phyloP scores from a whole-genome alignment of 1,140 invertebrate genomes.

The Steinernema khuongi region DNA sequence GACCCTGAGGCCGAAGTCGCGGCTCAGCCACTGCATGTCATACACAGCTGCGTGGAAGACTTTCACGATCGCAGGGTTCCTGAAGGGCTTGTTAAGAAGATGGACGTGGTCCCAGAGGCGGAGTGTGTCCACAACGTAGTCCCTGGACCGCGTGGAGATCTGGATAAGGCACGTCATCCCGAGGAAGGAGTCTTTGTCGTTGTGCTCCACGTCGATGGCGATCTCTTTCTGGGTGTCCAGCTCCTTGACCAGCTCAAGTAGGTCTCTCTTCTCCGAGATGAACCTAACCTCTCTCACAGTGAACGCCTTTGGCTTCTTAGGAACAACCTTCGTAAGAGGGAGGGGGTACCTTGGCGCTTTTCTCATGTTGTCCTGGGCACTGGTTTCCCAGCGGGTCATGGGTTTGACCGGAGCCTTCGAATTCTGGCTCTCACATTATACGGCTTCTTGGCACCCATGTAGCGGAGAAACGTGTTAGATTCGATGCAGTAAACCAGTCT shows the following conservation, averaged over 20 bases:
- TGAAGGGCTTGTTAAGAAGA: slow-evolving; percentile 81
- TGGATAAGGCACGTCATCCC: slow-evolving; percentile 87
- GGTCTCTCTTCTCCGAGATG: background rate
- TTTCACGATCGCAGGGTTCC: slow-evolving; percentile 78
- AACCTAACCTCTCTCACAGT: too few relatives aligned
- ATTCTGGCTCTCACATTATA: too few relatives aligned
- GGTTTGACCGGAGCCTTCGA: too few relatives aligned
- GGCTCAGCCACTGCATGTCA: slow-evolving; percentile 88
- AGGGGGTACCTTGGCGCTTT: too few relatives aligned
- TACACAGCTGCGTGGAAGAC: slow-evolving; percentile 79
- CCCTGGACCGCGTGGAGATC: slow-evolving; percentile 77
- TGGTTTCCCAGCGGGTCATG: too few relatives aligned
- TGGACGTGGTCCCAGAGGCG: slow-evolving; percentile 74
- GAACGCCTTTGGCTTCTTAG: too few relatives aligned
- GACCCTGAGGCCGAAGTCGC: slow-evolving; percentile 86
- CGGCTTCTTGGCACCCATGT: too few relatives aligned
- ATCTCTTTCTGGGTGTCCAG: slow-evolving; percentile 70
- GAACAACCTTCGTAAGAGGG: too few relatives aligned
- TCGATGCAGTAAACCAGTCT: too few relatives aligned
- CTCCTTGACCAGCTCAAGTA: slow-evolving; percentile 68
- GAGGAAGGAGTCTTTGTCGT: slow-evolving; percentile 40
- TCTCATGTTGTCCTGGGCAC: too few relatives aligned
- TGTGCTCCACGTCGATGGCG: slow-evolving; percentile 75
- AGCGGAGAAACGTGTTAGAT: too few relatives aligned
- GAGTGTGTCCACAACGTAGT: slow-evolving; percentile 87